phyloP scores from a whole-genome alignment of 2,113 vertebrate species.

The Tangachromis dhanisi region DNA sequence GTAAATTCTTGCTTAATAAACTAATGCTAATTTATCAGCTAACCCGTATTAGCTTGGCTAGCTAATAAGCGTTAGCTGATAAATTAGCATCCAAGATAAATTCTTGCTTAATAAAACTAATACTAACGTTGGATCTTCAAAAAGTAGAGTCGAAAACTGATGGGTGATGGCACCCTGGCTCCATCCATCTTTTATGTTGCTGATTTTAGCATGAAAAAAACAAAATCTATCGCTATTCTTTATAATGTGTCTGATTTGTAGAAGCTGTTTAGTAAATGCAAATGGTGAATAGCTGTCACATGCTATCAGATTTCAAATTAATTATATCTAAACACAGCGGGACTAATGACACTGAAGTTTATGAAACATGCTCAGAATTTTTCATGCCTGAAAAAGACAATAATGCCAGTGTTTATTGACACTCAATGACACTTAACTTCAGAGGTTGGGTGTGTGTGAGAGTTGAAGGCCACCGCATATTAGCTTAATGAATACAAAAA shows the following conservation, averaged over 20 bases:
- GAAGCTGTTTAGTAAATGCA: background rate
- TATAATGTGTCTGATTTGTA: background rate
- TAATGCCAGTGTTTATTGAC: background rate
- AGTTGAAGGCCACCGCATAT: background rate
- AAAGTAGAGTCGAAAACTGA: background rate
- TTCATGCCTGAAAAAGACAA: background rate
- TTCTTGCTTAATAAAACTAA: background rate
- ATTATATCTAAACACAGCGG: background rate
- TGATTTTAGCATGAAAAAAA: background rate
- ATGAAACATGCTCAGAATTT: background rate
- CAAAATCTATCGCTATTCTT: background rate
- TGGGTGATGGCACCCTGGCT: background rate
- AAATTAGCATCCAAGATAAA: background rate
- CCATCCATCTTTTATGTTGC: background rate
- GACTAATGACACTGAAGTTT: background rate
- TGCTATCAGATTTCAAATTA: background rate
- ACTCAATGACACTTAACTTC: background rate
- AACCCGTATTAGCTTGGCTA: rapidly evolving
- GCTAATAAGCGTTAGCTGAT: background rate
- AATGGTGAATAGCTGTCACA: background rate
- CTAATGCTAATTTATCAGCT: background rate
- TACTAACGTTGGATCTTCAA: background rate
- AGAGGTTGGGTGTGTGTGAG: background rate
- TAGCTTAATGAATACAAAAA: background rate
- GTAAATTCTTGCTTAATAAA: background rate